phyloP scores from a whole-genome alignment of 1,140 invertebrate species.

The Pogonus chalceus region DNA sequence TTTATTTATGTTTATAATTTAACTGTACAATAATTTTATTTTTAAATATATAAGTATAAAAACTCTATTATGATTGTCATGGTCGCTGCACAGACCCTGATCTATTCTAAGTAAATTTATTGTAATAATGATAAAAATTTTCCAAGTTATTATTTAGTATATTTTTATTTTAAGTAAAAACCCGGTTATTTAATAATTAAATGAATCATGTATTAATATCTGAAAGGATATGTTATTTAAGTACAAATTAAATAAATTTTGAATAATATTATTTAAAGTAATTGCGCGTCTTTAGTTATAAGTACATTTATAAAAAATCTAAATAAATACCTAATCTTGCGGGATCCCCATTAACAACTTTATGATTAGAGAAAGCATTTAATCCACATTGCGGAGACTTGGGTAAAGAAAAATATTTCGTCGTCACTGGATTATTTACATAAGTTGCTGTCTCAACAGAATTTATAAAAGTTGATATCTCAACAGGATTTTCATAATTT shows the following conservation, averaged over 20 bases:
- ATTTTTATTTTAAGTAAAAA: background rate
- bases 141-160: background rate
- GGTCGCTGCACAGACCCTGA: too few species aligned
- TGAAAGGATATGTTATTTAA: background rate
- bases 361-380: conserved; percentile 23
- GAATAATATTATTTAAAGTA: background rate
- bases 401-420: conserved; percentile 23
- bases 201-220: background rate
- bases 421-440: conserved; percentile 26
- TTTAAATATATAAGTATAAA: too few species aligned
- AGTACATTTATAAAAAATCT: conserved; percentile 7
- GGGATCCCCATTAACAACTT: conserved; percentile 36
- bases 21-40: too few species aligned
- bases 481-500: conserved; percentile 4
- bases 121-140: too few species aligned
- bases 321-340: conserved; percentile 27
- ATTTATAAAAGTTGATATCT: conserved; percentile 24
- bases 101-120: too few species aligned
- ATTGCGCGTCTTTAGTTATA: background rate
- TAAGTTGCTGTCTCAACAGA: background rate
- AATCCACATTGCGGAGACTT: conserved; percentile 33
- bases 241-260: background rate
- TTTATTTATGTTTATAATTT: too few species aligned
- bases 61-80: too few species aligned
- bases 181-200: background rate